Percentiles rank a stretch among this genome's conserved stretches.
These are phyloP conservation scores for Polylopha cassiicola DNA, from an alignment of 2,888 invertebrate species.

Conservation along the genomic window DNA sequence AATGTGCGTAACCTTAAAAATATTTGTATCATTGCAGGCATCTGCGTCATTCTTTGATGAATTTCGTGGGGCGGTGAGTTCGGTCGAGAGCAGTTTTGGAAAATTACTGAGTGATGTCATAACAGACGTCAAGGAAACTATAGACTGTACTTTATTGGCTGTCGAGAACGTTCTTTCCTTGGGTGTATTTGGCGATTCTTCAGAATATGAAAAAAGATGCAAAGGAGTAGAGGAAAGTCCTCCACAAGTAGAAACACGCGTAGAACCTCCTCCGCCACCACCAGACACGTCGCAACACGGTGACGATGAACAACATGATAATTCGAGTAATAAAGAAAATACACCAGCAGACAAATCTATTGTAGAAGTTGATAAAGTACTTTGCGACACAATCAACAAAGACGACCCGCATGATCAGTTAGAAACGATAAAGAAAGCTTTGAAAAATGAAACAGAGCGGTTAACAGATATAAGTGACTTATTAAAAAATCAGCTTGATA, in stretches of 20 bases:
- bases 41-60: constrained; percentile 49
- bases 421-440: constrained; percentile 31
- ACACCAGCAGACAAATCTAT: constrained; percentile 30
- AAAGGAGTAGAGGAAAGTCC: constrained; percentile 15
- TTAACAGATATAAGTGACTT: constrained; percentile 41
- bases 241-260: too few relatives aligned
- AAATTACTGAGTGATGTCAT: constrained; percentile 55
- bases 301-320: too few relatives aligned
- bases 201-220: constrained; percentile 33
- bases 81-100: constrained; percentile 49
- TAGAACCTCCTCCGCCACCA: too few relatives aligned
- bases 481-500: constrained; percentile 44
- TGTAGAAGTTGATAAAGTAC: constrained; percentile 29
- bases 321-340: constrained; percentile 16
- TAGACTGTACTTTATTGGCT: constrained; percentile 57
- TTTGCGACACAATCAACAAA: constrained; percentile 31
- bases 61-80: constrained; percentile 43
- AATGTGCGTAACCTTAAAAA: not conserved
- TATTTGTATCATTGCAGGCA: constrained; percentile 44
- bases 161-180: constrained; percentile 48
- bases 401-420: constrained; percentile 30
- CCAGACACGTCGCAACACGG: not conserved
- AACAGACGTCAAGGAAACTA: constrained; percentile 52
- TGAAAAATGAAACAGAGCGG: constrained; percentile 42
- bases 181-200: constrained; percentile 30